These are phyloP conservation scores for Pagetopsis macropterus DNA, from an alignment of 2,797 vertebrate genomes.

Conservation along the genomic window DNA sequence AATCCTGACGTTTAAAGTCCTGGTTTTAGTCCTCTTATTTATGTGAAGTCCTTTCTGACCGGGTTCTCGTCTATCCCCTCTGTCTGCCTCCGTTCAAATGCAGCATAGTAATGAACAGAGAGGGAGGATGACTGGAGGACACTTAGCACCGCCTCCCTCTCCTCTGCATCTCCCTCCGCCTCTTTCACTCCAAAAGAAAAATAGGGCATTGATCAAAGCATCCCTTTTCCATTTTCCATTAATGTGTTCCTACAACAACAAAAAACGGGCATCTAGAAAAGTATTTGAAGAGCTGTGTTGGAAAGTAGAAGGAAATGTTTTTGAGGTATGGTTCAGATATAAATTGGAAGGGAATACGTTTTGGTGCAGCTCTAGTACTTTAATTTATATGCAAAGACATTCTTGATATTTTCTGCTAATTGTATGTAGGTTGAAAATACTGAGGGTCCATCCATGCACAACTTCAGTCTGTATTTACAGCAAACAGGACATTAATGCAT, in stretches of 20 bases:
- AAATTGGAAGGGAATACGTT: not conserved
- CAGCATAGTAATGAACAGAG: slow-evolving; percentile 37
- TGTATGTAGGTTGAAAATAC: not conserved
- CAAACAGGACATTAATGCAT: not conserved
- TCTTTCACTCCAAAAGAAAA: slow-evolving; percentile 39
- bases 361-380: slow-evolving; percentile 4
- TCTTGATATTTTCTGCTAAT: not conserved
- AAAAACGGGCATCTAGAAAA: not conserved
- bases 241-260: slow-evolving; percentile 2
- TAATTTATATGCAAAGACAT: not conserved
- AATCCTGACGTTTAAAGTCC: slow-evolving; percentile 31
- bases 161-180: slow-evolving; percentile 67
- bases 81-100: slow-evolving; percentile 48
- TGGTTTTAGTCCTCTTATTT: slow-evolving; percentile 22
- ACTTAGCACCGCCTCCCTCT: slow-evolving; percentile 69
- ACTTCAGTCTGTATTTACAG: slow-evolving; percentile 49
- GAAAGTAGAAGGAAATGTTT: not conserved
- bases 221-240: not conserved
- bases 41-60: slow-evolving; percentile 15
- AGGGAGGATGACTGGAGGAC: slow-evolving; percentile 66
- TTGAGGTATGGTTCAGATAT: not conserved
- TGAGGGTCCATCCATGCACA: not conserved
- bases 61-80: not conserved
- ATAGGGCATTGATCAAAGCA: slow-evolving; percentile 61
- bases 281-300: not conserved